Percentiles rank a stretch among this genome's conserved stretches.
These are phyloP conservation scores for Ephestia elutella DNA, from an alignment of 1,140 invertebrate genomes.

Conservation along the genomic window DNA sequence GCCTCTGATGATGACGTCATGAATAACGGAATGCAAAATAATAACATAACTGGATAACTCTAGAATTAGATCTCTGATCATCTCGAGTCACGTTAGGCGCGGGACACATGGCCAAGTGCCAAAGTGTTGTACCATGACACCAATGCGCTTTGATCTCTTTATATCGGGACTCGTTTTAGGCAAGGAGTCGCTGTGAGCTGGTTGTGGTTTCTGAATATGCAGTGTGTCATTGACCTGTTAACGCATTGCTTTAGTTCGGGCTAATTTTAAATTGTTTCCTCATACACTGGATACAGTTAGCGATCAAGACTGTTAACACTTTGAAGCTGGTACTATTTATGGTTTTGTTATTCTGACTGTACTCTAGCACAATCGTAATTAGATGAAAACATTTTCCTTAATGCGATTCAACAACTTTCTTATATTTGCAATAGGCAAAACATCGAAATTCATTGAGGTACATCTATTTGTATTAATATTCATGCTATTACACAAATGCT, in stretches of 20 bases:
- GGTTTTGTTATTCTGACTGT: no score
- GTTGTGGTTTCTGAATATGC: slow-evolving; percentile 35
- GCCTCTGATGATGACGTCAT: background rate
- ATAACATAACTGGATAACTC: background rate
- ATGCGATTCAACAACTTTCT: no score
- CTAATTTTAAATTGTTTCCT: slow-evolving; percentile 58
- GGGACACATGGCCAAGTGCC: slow-evolving; percentile 30
- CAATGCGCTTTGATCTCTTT: slow-evolving; percentile 17
- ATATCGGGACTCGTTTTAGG: background rate
- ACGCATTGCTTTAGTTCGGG: slow-evolving; percentile 44
- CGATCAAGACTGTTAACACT: no score
- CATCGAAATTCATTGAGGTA: no score
- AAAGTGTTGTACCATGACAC: slow-evolving; percentile 23
- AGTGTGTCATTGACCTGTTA: slow-evolving; percentile 64
- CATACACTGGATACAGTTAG: slow-evolving; percentile 4
- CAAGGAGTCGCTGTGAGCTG: slow-evolving; percentile 32
- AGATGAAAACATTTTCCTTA: no score
- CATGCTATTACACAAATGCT: background rate
- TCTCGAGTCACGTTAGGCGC: background rate
- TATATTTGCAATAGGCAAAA: no score
- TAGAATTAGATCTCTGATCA: background rate
- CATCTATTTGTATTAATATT: background rate
- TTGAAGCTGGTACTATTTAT: no score
- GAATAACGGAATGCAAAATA: background rate
- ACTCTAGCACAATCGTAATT: no score